These are phyloP conservation scores for Phortica okadai DNA, from an alignment of 2,888 invertebrate species.

Conservation along the genomic window DNA sequence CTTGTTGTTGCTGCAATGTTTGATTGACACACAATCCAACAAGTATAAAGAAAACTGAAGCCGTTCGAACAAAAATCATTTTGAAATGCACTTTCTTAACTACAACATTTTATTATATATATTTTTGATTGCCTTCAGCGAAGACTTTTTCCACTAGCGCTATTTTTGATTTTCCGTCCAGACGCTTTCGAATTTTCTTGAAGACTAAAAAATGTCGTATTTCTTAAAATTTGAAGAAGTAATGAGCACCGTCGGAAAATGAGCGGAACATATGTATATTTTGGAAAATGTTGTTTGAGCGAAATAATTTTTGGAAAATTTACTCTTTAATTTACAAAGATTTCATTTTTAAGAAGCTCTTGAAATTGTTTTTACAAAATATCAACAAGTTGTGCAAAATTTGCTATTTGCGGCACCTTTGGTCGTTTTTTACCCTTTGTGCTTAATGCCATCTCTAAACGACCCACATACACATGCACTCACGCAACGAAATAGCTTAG, in stretches of 20 bases:
- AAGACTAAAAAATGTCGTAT: slow-evolving; percentile 8
- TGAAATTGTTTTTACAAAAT: not conserved
- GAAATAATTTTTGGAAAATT: not conserved
- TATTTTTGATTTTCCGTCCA: slow-evolving; percentile 10
- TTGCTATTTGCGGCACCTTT: not conserved
- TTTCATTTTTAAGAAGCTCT: not conserved
- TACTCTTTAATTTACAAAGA: not conserved
- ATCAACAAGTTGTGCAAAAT: not conserved
- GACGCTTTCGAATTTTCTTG: slow-evolving; percentile 9
- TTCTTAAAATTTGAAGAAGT: not conserved
- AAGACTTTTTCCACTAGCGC: not conserved
- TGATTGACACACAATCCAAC: slow-evolving; percentile 50
- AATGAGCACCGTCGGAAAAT: not conserved
- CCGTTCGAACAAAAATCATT: not conserved
- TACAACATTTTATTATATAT: not conserved
- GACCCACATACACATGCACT: not conserved
- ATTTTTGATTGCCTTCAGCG: not conserved
- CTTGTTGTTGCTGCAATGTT: slow-evolving; percentile 56
- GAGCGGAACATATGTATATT: not conserved
- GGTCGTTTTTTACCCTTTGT: not conserved
- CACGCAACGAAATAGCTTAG: not conserved
- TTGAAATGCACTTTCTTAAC: not conserved
- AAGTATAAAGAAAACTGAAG: not conserved
- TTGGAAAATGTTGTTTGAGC: not conserved
- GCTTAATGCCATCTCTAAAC: not conserved